A percentile compares a stretch with the other conserved stretches of the same genome.
Conservation (phyloP, 2,797 vertebrate species). For the Gila robusta region DNA sequence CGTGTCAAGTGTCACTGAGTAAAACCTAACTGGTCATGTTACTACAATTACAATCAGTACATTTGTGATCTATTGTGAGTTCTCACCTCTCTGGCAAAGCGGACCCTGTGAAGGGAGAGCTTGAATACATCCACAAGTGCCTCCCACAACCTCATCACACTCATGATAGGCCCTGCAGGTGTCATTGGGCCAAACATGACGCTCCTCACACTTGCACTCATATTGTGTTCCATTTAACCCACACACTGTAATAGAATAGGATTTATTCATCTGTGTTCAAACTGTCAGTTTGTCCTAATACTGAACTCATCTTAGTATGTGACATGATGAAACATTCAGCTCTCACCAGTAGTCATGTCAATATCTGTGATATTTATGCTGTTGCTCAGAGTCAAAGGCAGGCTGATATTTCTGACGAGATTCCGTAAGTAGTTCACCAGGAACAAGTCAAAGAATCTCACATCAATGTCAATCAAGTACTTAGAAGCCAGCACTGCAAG, state of each 20-base stretch:
- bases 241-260: conserved; percentile 14
- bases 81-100: conserved; percentile 32
- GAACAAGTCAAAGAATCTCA: conserved; percentile 51
- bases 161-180: conserved; percentile 50
- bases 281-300: background rate
- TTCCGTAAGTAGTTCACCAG: conserved; percentile 40
- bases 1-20: accelerated
- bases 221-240: conserved; percentile 32
- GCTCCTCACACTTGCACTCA: conserved; percentile 47
- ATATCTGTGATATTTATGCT: conserved; percentile 47
- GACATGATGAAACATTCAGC: background rate
- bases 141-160: conserved; percentile 51
- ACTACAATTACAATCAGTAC: background rate
- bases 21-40: background rate
- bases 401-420: conserved; percentile 13
- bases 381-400: conserved; percentile 46
- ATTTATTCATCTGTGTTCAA: background rate
- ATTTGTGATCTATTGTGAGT: background rate
- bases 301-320: too few species aligned
- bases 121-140: conserved; percentile 71
- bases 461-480: conserved; percentile 30
- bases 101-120: conserved; percentile 67
- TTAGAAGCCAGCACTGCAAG: background rate
- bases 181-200: conserved; percentile 43
- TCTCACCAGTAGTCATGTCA: conserved; percentile 62